phyloP scores from a whole-genome alignment of 2,113 vertebrate genomes.

The Mixornis gularis region DNA sequence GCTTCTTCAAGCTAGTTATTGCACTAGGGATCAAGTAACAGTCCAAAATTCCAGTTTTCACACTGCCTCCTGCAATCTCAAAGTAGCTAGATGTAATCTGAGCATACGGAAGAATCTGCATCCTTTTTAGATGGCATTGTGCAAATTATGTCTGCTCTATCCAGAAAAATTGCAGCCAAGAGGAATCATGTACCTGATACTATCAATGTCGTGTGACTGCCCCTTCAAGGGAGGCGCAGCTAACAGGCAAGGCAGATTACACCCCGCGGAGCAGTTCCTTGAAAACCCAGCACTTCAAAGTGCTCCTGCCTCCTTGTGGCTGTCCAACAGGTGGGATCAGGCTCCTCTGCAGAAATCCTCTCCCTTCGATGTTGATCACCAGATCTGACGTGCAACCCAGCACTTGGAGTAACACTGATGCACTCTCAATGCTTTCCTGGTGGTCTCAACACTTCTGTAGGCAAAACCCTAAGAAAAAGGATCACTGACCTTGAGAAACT shows the following conservation, averaged over 20 bases:
- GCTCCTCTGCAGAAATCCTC: neutral
- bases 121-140: neutral
- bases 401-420: neutral
- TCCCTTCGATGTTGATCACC: rapidly evolving
- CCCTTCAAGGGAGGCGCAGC: neutral
- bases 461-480: neutral
- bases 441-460: neutral
- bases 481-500: neutral
- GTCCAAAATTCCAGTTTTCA: neutral
- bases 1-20: neutral
- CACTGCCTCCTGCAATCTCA: neutral
- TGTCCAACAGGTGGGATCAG: neutral
- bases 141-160: neutral
- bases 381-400: rapidly evolving
- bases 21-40: neutral
- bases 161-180: neutral
- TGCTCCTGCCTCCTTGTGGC: neutral
- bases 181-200: neutral
- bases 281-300: neutral
- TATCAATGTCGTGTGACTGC: neutral
- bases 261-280: neutral
- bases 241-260: neutral
- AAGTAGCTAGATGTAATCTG: neutral
- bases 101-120: neutral
- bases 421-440: neutral